Evolutionary conservation across 2,797 vertebrate genomes (phyloP), one percentile per base, ranked within the genome.

Genomic region (Triplophysa yarkandensis): DNA sequence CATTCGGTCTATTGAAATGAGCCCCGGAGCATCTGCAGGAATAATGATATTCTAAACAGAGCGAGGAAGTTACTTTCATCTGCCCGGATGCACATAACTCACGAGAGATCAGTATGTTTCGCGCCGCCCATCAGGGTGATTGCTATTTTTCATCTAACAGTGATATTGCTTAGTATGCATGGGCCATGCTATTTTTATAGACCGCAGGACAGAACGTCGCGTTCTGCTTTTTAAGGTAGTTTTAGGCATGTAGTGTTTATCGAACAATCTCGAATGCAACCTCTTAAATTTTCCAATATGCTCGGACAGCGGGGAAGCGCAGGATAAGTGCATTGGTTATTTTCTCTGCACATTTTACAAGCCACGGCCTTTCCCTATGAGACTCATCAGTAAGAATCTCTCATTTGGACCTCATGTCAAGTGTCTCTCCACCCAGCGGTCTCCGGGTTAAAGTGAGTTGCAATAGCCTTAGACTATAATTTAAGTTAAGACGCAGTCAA

Each of bases 401-500:
- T 57, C 27, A 67, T 66, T 66, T 66, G 63, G 63, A 32, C 58
- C 41, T 30, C 30, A 60, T 66, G 62, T 54, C 46, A 34, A 36
- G 25, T 48, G 60, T 39, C 34, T 43, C 55, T 67, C 46, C 57
- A 58, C 23, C 48, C n/a, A 34, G n/a, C 54, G 14, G 6, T 19
- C 9, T 57, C 61, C 64, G 39, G 60, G 55, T 41, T 58, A 57
- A 69, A 89, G 85, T 87, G 85, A 87, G 90, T 88, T 81, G 88
- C 83, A 86, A 86, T 85, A 85, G 83, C 81, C 77, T 83, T n/a
- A n/a, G 82, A 83, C 82, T 88, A 85, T 91, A 90, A 91, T 91
- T 91, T 88, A 85, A 92, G 88, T 90, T 87, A 85, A 87, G 91
- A 91, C 87, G 89, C 89, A 87, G 88, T 86, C 89, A 89, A 91